phyloP scores from a whole-genome alignment of 2,888 invertebrate species.

The Augochlorella aurata region DNA sequence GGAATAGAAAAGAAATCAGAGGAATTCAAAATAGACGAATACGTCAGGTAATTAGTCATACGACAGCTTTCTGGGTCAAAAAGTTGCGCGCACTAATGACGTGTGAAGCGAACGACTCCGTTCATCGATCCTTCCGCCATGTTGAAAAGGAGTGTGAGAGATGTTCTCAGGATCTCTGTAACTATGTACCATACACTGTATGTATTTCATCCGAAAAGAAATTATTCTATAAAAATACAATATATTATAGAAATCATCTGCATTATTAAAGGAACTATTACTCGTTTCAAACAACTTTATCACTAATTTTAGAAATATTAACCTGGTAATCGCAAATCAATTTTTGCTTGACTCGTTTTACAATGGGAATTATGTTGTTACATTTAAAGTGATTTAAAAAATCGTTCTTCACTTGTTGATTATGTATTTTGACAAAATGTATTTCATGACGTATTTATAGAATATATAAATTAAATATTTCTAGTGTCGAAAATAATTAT shows the following conservation, averaged over 20 bases:
- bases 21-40: not conserved
- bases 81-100: constrained; percentile 10
- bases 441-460: too few species aligned
- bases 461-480: too few species aligned
- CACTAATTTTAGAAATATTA: too few species aligned
- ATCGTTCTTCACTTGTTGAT: too few species aligned
- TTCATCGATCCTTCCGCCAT: constrained; percentile 2
- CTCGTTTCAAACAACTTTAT: not conserved
- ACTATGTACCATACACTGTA: not conserved
- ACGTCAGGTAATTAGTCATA: not conserved
- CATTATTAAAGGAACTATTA: too few species aligned
- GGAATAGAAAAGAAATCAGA: not conserved
- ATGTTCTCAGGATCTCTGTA: not conserved
- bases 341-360: too few species aligned
- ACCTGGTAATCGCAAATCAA: too few species aligned
- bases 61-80: constrained; percentile 2
- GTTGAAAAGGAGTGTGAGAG: not conserved
- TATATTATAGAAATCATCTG: not conserved
- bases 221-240: not conserved
- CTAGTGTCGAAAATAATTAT: too few species aligned
- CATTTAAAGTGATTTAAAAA: too few species aligned
- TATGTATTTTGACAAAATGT: too few species aligned
- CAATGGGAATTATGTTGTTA: too few species aligned
- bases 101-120: constrained; percentile 4
- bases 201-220: not conserved